Conservation (phyloP, 2,888 invertebrate species). For the Furcula furcula region DNA sequence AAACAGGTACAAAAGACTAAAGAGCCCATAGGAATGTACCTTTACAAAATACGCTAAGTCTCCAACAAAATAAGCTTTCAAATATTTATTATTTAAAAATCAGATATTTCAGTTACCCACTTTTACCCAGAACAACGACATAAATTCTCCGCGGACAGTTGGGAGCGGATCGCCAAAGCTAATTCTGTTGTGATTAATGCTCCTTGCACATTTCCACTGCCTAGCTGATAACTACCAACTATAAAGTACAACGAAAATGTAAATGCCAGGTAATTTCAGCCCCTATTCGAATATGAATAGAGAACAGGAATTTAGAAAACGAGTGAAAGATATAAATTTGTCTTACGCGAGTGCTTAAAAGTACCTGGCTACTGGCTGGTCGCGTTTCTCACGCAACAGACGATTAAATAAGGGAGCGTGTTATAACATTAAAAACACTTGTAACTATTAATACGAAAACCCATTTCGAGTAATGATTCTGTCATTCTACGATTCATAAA, state of each 20-base stretch:
- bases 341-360: slow-evolving; percentile 53
- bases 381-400: slow-evolving; percentile 79
- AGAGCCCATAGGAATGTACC: too few relatives aligned
- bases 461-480: slow-evolving; percentile 42
- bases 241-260: slow-evolving; percentile 11
- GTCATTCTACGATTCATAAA: slow-evolving; percentile 35
- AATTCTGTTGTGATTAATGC: slow-evolving; percentile 81
- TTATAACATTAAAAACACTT: slow-evolving; percentile 66
- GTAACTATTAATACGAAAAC: slow-evolving; percentile 47
- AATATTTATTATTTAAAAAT: too few relatives aligned
- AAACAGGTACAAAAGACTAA: too few relatives aligned
- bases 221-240: slow-evolving; percentile 49
- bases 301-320: slow-evolving; percentile 12
- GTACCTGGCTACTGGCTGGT: slow-evolving; percentile 61
- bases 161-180: slow-evolving; percentile 79
- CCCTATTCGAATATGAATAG: slow-evolving; percentile 32
- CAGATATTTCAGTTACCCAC: slow-evolving; percentile 34
- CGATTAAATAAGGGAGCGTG: slow-evolving; percentile 69
- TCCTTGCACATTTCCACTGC: slow-evolving; percentile 69
- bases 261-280: slow-evolving; percentile 23
- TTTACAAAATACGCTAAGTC: too few relatives aligned
- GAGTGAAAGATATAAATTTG: slow-evolving; percentile 21
- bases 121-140: slow-evolving; percentile 42
- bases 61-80: too few relatives aligned
- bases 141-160: slow-evolving; percentile 74